These are phyloP conservation scores for Geococcyx californianus DNA, from an alignment of 2,113 vertebrate species.

Conservation along the genomic window DNA sequence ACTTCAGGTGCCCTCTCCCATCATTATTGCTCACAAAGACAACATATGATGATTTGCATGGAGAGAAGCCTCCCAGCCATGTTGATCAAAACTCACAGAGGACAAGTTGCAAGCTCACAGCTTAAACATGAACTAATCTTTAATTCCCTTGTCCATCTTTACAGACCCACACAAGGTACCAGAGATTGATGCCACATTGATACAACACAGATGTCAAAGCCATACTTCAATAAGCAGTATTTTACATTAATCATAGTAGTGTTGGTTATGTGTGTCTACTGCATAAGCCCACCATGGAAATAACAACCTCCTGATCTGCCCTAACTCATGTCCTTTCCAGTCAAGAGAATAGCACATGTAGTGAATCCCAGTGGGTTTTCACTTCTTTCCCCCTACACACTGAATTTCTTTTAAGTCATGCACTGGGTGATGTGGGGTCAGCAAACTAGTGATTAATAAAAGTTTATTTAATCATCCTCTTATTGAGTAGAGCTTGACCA, in stretches of 20 bases:
- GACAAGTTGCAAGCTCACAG: neutral
- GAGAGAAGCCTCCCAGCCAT: neutral
- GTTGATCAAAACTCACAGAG: neutral
- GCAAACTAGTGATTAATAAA: neutral
- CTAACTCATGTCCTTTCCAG: neutral
- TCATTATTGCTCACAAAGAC: fast-evolving
- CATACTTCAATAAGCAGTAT: neutral
- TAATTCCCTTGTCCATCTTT: neutral
- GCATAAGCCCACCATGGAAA: neutral
- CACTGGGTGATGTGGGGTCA: neutral
- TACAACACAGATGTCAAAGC: neutral
- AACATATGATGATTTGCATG: fast-evolving
- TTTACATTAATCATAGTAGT: neutral
- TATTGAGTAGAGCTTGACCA: neutral
- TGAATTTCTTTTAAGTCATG: neutral
- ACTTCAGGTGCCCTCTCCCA: neutral
- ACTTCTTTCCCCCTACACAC: neutral
- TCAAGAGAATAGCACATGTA: neutral
- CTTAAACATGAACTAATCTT: neutral
- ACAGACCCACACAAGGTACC: neutral
- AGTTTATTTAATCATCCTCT: neutral
- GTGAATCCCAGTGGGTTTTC: neutral
- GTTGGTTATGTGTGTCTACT: neutral
- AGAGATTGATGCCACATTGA: neutral
- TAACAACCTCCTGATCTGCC: neutral